Evolutionary conservation across 2,113 vertebrate species (phyloP), one percentile per base, ranked within the genome.

Genomic region (Stegostoma tigrinum): DNA sequence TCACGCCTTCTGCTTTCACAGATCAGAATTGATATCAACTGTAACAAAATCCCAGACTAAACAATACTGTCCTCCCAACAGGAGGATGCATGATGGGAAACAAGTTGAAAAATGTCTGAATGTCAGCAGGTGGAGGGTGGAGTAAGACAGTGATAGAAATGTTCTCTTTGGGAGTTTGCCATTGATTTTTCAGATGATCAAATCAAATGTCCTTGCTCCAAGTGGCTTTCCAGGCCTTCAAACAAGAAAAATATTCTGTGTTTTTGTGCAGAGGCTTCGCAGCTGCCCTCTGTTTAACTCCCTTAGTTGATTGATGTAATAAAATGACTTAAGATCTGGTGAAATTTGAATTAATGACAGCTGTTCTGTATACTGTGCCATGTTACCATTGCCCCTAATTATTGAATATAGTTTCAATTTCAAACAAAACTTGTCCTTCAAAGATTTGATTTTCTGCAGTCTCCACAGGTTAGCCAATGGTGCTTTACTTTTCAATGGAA

Each of bases 331-430:
- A 72, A 17, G 38, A 94, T 94, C 24, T 95, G 48, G 67, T 95
- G 42, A 70, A 72, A 72, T 70, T 94, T 95, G 68, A 95, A 72
- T 72, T 95, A 52, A 95, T 72, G 67, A 95, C 94, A 95, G 67
- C 94, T 94, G 91, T 94, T 94, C 52, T 17, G 38, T 45, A 45
- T 21, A 70, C 91, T 42, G 38, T 94, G 34, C 19, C 10, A 45
- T 94, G 3, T 38, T 14, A 94, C n/a, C 38, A 67, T 93, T n/a
- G 34, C 91, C 42, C n/a, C 19, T 72, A 24, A 95, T 95, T 70
- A 10, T 95, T 95, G 67, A 66, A 70, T 72, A 24, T 52, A 27
- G 27, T 95, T 95, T 95, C 42, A 72, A 21, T 95, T 42, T 72
- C 17, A 17, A 19, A 72, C 66, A 17, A 70, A 94, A 42, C 66